Evolutionary conservation across 2,797 vertebrate genomes (phyloP).

Genomic region (Hyperoplus lanceolatus): DNA sequence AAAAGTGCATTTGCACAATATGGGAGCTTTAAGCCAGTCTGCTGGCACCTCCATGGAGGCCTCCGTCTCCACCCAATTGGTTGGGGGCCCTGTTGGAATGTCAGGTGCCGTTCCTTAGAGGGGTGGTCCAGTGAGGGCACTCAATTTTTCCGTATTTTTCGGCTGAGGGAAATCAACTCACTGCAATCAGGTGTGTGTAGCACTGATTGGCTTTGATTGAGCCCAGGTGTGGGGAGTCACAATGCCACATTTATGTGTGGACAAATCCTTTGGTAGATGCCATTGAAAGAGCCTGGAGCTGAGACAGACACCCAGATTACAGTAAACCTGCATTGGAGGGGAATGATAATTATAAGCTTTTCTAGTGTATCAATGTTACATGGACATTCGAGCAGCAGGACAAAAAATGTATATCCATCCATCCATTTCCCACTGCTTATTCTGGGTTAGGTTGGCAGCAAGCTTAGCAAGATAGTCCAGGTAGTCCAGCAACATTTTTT

Average conservation of each 20-base stretch:
- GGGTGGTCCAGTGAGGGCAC: too few species aligned
- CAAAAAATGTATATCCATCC: not conserved
- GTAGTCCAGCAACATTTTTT: not conserved
- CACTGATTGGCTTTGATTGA: too few species aligned
- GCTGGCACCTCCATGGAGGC: too few species aligned
- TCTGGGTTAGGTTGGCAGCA: not conserved
- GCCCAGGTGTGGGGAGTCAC: too few species aligned
- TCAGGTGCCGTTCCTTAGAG: too few species aligned
- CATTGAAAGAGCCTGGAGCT: constrained; percentile 36
- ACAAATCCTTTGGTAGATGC: constrained; percentile 60
- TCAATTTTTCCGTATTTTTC: too few species aligned
- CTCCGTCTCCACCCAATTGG: too few species aligned
- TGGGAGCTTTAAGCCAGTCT: too few species aligned
- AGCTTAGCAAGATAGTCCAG: not conserved
- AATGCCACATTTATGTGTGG: constrained; percentile 1
- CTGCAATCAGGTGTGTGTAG: too few species aligned
- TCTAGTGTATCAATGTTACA: not conserved
- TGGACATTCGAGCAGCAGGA: not conserved
- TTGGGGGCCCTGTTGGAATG: too few species aligned
- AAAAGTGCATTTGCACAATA: too few species aligned
- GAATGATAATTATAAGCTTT: constrained; percentile 11
- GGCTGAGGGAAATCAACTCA: too few species aligned
- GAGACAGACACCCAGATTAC: constrained; percentile 11
- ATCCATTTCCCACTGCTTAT: not conserved
- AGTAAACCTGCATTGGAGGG: constrained; percentile 5